Percentiles rank a stretch among this genome's conserved stretches.
These are phyloP conservation scores for Diaprepes abbreviatus DNA, from an alignment of 2,888 invertebrate species.

Conservation along the genomic window DNA sequence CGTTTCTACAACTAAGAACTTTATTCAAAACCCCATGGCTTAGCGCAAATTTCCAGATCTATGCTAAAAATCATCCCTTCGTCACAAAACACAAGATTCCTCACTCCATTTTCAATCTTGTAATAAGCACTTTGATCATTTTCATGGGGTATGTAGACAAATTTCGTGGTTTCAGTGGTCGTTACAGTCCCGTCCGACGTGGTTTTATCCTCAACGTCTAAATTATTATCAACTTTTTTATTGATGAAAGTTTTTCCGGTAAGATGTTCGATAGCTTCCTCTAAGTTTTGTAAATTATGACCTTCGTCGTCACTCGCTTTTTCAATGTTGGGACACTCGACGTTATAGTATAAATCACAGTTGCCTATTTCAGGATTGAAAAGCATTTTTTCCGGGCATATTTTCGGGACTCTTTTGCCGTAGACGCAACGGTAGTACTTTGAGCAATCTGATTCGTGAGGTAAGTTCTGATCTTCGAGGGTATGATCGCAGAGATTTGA, in stretches of 20 bases:
- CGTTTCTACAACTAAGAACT: neutral
- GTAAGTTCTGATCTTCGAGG: constrained; percentile 50
- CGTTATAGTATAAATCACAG: constrained; percentile 56
- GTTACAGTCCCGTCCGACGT: neutral
- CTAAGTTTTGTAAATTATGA: constrained; percentile 22
- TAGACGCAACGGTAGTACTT: constrained; percentile 56
- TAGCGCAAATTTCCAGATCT: constrained; percentile 44
- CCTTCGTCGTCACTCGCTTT: neutral
- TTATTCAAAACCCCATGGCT: constrained; percentile 9
- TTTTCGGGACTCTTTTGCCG: constrained; percentile 52
- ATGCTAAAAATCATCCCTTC: constrained; percentile 54
- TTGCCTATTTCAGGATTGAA: constrained; percentile 53
- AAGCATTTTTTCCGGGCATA: constrained; percentile 55
- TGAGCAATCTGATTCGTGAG: constrained; percentile 55
- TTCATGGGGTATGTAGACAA: constrained; percentile 53
- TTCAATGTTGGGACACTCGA: constrained; percentile 33
- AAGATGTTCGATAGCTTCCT: constrained; percentile 23
- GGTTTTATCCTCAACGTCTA: neutral
- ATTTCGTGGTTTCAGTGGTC: constrained; percentile 9
- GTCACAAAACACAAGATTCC: constrained; percentile 53
- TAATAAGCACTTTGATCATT: constrained; percentile 53
- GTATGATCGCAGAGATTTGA: constrained; percentile 3
- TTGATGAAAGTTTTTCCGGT: constrained; percentile 8
- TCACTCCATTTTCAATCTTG: constrained; percentile 52
- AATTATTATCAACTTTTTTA: neutral